Conservation (phyloP, 2,797 vertebrate genomes). For the Atherinosoma microstoma region DNA sequence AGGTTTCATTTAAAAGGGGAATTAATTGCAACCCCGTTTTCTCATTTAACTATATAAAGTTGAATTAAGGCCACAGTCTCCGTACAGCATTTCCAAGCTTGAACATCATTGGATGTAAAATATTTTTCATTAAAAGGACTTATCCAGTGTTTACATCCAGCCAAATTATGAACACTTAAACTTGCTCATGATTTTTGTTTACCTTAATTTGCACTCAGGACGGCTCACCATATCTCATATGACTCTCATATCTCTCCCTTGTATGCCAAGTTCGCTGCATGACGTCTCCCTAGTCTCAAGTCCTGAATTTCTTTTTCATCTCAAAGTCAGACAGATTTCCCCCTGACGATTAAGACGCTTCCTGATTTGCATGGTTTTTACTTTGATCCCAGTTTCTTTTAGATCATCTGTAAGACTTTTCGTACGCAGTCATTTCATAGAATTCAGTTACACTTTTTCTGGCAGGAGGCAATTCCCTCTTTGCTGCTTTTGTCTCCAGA, state of each 20-base stretch:
- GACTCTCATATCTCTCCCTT: slow-evolving; percentile 11
- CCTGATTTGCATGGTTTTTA: slow-evolving; percentile 38
- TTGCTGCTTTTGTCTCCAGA: slow-evolving; percentile 19
- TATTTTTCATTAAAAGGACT: not conserved
- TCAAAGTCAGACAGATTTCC: slow-evolving; percentile 24
- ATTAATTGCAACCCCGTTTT: not conserved
- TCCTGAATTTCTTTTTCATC: slow-evolving; percentile 36
- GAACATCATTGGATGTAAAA: not conserved
- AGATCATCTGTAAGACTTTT: slow-evolving; percentile 31
- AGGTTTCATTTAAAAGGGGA: not conserved
- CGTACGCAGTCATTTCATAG: slow-evolving; percentile 7
- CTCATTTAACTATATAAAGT: not conserved
- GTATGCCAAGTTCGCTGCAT: slow-evolving; percentile 18
- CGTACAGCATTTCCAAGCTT: not conserved
- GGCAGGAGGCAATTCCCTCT: slow-evolving; percentile 29
- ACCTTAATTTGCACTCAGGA: slow-evolving; percentile 14
- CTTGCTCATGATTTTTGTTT: slow-evolving; percentile 1
- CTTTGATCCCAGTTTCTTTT: slow-evolving; percentile 44
- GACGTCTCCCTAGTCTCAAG: slow-evolving; percentile 5
- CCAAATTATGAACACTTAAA: not conserved
- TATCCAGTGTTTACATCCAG: not conserved
- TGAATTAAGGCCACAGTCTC: not conserved
- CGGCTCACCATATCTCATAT: slow-evolving; percentile 6
- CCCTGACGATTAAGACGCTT: slow-evolving; percentile 14
- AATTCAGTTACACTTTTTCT: not conserved